Evolutionary conservation across 2,113 vertebrate species (phyloP).

Genomic region (Rattus norvegicus): GRCr8 NC_086020.1:126622001-126622500

Average conservation of each 20-base stretch:
- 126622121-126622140: background rate
- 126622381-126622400: too few relatives aligned
- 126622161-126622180: background rate
- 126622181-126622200: background rate
- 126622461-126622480: background rate
- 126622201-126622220: background rate
- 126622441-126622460: slow-evolving; percentile 43
- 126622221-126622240: background rate
- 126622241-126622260: background rate
- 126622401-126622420: too few relatives aligned
- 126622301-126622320: slow-evolving; percentile 14
- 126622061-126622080: background rate
- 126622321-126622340: background rate
- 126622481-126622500: background rate
- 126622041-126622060: background rate
- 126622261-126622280: background rate
- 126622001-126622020: background rate
- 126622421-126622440: too few relatives aligned
- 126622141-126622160: background rate
- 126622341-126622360: background rate
- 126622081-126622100: background rate
- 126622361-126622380: background rate
- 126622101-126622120: background rate
- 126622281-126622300: background rate
- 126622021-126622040: background rate